A percentile compares a stretch with the other conserved stretches of the same genome.
phyloP scores from a whole-genome alignment of 2,888 invertebrate species.

The Zygothrica quintamaculata region DNA sequence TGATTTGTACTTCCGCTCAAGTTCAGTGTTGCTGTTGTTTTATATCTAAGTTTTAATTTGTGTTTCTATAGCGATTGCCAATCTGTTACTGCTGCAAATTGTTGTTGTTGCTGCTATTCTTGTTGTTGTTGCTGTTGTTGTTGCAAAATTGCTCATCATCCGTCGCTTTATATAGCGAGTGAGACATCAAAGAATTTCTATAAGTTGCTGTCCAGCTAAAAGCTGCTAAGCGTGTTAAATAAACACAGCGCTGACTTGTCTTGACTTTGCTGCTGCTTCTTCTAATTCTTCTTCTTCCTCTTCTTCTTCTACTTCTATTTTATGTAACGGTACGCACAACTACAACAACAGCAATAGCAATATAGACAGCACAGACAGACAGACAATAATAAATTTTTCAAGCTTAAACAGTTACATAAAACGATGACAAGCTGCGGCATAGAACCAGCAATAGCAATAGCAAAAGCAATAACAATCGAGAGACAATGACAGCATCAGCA shows the following conservation, averaged over 20 bases:
- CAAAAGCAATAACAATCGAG: constrained; percentile 12
- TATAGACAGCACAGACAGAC: constrained; percentile 15
- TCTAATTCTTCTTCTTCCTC: no score
- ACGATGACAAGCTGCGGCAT: constrained; percentile 42
- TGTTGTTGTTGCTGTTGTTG: constrained; percentile 25
- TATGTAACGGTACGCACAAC: constrained; percentile 71
- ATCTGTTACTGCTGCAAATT: constrained; percentile 3
- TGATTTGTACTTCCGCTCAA: constrained; percentile 70
- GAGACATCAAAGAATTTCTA: constrained; percentile 49
- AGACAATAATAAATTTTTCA: constrained; percentile 64
- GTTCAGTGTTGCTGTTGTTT: constrained; percentile 16
- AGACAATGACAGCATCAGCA: constrained; percentile 60
- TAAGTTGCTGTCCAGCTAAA: constrained; percentile 61
- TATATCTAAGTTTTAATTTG: no score
- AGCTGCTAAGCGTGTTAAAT: constrained; percentile 76
- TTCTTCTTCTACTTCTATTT: no score
- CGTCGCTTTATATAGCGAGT: constrained; percentile 44
- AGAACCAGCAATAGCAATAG: constrained; percentile 33
- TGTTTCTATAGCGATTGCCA: no score
- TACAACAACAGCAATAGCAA: constrained; percentile 17
- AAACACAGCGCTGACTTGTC: constrained; percentile 63
- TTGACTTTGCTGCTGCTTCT: constrained; percentile 47
- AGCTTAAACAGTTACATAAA: constrained; percentile 75
- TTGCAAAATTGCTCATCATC: constrained; percentile 53
- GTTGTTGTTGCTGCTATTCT: constrained; percentile 8